Base-by-base conservation (phyloP, 2,113 vertebrate genomes). In the Antigone vipio region DNA sequence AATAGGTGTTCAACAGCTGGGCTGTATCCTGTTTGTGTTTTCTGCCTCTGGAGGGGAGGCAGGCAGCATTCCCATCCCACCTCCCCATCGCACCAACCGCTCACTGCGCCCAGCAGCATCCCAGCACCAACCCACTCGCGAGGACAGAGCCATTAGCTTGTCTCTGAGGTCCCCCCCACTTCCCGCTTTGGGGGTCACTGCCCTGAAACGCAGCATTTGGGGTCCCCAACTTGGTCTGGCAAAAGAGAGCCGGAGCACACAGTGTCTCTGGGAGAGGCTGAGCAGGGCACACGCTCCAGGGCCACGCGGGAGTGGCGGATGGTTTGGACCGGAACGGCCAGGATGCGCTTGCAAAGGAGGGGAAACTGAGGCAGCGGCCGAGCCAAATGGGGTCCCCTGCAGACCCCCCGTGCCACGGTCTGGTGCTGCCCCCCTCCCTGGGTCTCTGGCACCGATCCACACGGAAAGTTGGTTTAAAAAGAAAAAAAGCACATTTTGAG, bases 71-170 rank as follows among this genome's bases (percentile, higher is more conserved):
- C 27, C 18, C 29, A 12, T 6, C 35, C 38, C 47, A 52, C 23
- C 12, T 35, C 21, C 32, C 56, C 5, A 9, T 21, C 1, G 1
- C 5, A 1, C 29, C 2, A 3, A 19, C 30, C 6, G 5, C n/a
- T 32, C 26, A 0, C 47, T 15, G n/a, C 47, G 21, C 59, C 22
- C 40, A 7, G 9, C 73, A 85, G 49, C 75, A 27, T 12, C 42
- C 62, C 27, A 26, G 14, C 20, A 18, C 47, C 53, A 16, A 27
- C 45, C 15, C 8, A 2, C 27, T 18, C 5, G 19, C 12, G 13
- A 29, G n/a, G 26, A 8, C 53, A 89, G 53, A 89, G 23, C 17
- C 23, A 8, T 26, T 5, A 3, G 6, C 10, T 24, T 9, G 0
- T 52, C 44, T 30, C 20, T 22, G 42, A 35, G 30, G 21, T 62